Percentiles rank a stretch among this genome's conserved stretches.
Conservation (phyloP, 1,140 invertebrate species). For the Drosophila ironensis region DNA sequence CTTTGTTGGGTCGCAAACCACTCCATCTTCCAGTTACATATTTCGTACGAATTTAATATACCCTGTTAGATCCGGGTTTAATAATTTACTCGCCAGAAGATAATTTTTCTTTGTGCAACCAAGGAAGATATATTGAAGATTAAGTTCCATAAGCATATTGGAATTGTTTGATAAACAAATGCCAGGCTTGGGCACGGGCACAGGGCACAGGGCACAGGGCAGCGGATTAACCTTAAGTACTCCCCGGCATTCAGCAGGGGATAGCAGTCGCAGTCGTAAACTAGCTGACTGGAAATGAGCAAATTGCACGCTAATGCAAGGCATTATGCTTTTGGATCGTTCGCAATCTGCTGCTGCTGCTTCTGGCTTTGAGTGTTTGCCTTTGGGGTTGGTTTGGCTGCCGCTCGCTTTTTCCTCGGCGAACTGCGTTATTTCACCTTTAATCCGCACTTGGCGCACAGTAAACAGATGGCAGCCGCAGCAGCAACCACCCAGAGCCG, state of each 20-base stretch:
- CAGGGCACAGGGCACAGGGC: neutral
- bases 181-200: slow-evolving; percentile 32
- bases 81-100: no score
- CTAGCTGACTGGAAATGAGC: slow-evolving; percentile 72
- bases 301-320: slow-evolving; percentile 78
- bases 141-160: slow-evolving; percentile 71
- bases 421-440: slow-evolving; percentile 72
- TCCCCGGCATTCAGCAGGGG: slow-evolving; percentile 20
- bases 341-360: slow-evolving; percentile 1
- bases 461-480: slow-evolving; percentile 32
- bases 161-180: slow-evolving; percentile 80
- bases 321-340: slow-evolving; percentile 67
- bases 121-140: slow-evolving; percentile 24
- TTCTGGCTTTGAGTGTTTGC: slow-evolving; percentile 40
- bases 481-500: slow-evolving; percentile 14
- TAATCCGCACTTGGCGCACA: slow-evolving; percentile 69
- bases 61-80: no score
- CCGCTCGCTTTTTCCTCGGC: slow-evolving; percentile 6
- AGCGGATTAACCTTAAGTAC: slow-evolving; percentile 58
- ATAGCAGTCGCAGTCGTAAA: slow-evolving; percentile 24
- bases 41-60: no score
- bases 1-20: no score
- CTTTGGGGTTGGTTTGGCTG: slow-evolving; percentile 34
- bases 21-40: no score
- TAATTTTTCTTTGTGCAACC: neutral